phyloP scores from a whole-genome alignment of 2,113 vertebrate species.

The Panthera tigris region DNA sequence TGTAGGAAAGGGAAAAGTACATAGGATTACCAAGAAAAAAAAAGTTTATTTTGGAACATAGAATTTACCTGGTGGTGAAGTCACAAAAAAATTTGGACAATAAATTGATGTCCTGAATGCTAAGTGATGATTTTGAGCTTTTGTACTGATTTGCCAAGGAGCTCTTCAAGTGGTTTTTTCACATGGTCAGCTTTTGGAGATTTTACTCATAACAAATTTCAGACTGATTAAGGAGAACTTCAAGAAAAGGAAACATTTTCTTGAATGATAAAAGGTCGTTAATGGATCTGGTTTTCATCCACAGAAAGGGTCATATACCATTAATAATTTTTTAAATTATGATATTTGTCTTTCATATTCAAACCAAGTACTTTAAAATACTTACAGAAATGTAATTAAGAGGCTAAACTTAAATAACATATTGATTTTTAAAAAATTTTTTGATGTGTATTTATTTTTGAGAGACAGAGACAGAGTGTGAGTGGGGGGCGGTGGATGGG shows the following conservation, averaged over 20 bases:
- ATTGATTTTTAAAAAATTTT: not conserved
- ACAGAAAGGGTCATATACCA: not conserved
- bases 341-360: not conserved
- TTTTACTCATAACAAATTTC: not conserved
- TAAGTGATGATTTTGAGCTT: not conserved
- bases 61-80: not conserved
- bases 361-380: conserved; percentile 6
- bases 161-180: not conserved
- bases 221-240: not conserved
- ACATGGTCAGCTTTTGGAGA: not conserved
- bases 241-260: not conserved
- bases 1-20: not conserved
- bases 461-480: no score
- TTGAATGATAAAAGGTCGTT: not conserved
- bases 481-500: no score
- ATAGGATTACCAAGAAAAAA: not conserved
- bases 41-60: not conserved
- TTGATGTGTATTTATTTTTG: no score
- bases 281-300: not conserved
- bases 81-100: not conserved
- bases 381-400: conserved; percentile 22
- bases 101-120: not conserved
- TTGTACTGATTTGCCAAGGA: not conserved
- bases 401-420: not conserved
- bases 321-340: not conserved